Base-by-base conservation (phyloP, 1,140 invertebrate species). In the Atta colombica region DNA sequence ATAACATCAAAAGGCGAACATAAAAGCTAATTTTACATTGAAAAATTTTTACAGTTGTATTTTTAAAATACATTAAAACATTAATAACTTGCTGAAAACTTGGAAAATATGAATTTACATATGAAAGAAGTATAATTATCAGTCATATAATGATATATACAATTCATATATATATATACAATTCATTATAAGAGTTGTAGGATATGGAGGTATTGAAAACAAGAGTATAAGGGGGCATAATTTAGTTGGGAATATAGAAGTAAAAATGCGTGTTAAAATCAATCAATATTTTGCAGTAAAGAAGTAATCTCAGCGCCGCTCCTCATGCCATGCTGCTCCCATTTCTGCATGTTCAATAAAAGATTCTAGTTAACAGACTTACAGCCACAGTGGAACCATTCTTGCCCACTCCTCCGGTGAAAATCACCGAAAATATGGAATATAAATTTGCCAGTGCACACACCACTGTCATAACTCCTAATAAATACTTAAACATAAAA, bases 331-430 rank as follows among this genome's bases (percentile, higher is more conserved):
- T 95, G 95, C 95, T 91, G 92, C 82, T 92, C 93, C 93, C 92
- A 91, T 91, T 92, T 93, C 88, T 85, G 88, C 88, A 93, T 92
- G 77, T 93, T 89, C 92, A 94, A 93, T 92, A 91, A 91, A 90
- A 85, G 85, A 89, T 74, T 91, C 91, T 92, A 93, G 89, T 92
- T 93, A 92, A 93, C 90, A 87, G 94, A 97, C 97, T 98, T 97
- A 98, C 97, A 96, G 97, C 97, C 94, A 98, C 97, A 92, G 97
- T 98, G 91, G 97, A 98, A 95, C 99, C 99, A 96, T 99, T 99
- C 96, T 99, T 99, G 93, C 99, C 99, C 92, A 98, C 97, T 95
- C 99, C 99, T 94, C 99, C 99, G 93, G 97, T 97, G 94, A 98
- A 97, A 95, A 99, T 98, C 95, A 98, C 97, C 92, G 96, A 96